Conservation (phyloP, 1,140 invertebrate genomes). For the Lanistes nyassanus region DNA sequence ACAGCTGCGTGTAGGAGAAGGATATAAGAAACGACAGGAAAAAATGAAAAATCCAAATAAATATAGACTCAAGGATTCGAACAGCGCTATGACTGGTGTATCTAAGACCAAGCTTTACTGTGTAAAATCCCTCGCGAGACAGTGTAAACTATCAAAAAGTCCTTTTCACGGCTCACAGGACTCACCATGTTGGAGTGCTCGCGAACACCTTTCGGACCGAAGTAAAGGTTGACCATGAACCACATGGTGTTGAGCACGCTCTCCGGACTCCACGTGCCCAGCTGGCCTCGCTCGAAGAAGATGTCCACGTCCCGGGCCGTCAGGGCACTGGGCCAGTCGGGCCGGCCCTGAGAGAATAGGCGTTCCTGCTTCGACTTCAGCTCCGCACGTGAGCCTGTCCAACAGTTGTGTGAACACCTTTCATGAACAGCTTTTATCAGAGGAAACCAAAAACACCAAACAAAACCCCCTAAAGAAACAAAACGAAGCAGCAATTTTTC, state of each 20-base stretch:
- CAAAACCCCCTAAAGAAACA: no score
- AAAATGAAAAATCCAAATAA: no score
- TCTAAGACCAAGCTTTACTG: no score
- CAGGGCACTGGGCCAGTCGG: not conserved
- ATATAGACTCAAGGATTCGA: no score
- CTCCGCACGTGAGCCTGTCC: not conserved
- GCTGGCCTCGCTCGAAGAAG: not conserved
- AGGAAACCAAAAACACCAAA: no score
- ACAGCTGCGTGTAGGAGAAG: no score
- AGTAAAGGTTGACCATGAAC: conserved; percentile 11
- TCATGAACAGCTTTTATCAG: not conserved
- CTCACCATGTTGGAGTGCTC: conserved; percentile 1
- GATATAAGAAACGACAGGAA: no score
- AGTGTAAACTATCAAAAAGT: no score
- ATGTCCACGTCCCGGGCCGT: not conserved
- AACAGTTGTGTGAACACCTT: not conserved
- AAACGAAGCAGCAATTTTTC: no score
- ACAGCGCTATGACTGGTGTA: no score
- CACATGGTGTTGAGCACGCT: conserved; percentile 6
- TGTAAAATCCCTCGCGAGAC: no score
- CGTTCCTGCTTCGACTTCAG: not conserved
- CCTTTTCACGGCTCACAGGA: not conserved
- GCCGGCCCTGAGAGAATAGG: not conserved
- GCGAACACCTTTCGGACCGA: not conserved
- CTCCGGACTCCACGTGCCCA: not conserved